Evolutionary conservation across 2,888 invertebrate species (phyloP).

Genomic region (Caenorhabditis uteleia): DNA sequence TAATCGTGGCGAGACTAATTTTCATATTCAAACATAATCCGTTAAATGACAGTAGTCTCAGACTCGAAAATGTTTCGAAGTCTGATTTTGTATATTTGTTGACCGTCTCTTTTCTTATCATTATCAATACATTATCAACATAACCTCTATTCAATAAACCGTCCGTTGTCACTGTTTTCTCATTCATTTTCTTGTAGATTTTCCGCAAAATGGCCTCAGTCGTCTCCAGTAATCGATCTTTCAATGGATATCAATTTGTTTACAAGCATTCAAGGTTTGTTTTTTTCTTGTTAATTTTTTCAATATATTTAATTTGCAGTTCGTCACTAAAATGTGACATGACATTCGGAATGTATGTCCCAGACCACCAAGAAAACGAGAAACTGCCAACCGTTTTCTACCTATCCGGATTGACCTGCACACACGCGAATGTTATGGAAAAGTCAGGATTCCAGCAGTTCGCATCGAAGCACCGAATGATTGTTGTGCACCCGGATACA

Average conservation of each 20-base stretch:
- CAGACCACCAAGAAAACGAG: slow-evolving; percentile 76
- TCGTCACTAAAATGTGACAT: slow-evolving; percentile 83
- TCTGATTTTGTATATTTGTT: no score
- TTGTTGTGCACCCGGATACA: slow-evolving; percentile 92
- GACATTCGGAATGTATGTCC: slow-evolving; percentile 90
- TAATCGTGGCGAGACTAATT: no score
- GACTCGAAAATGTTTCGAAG: no score
- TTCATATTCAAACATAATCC: no score
- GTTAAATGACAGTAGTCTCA: no score
- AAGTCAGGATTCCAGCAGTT: slow-evolving; percentile 93
- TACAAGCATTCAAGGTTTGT: slow-evolving; percentile 12
- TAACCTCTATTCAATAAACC: no score
- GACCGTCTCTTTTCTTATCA: no score
- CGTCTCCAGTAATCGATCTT: slow-evolving; percentile 20
- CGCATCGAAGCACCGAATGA: slow-evolving; percentile 76
- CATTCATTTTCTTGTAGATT: no score
- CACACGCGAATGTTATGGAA: slow-evolving; percentile 90
- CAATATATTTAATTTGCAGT: slow-evolving; percentile 71
- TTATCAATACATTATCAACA: no score
- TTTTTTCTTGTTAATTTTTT: background rate
- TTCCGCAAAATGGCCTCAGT: slow-evolving; percentile 26
- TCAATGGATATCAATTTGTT: slow-evolving; percentile 12
- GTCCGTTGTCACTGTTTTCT: no score
- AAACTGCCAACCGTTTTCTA: slow-evolving; percentile 60
- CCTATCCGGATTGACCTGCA: slow-evolving; percentile 79